These are phyloP conservation scores for Smithornis capensis DNA, from an alignment of 2,113 vertebrate species.

Conservation along the genomic window DNA sequence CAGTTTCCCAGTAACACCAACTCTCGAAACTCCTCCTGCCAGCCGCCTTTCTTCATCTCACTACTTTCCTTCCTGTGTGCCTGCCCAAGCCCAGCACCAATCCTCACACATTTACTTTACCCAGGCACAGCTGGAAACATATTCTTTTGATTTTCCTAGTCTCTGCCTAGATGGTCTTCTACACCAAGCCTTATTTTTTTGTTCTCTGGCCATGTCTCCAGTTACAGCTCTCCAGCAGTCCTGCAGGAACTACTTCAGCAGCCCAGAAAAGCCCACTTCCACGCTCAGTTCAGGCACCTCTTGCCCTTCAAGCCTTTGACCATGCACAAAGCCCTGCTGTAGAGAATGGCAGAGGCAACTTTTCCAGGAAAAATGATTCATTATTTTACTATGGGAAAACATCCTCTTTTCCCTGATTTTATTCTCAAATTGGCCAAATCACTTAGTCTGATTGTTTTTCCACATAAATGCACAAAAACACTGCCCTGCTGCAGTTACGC, in stretches of 20 bases:
- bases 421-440: neutral
- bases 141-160: neutral
- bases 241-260: neutral
- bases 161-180: neutral
- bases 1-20: neutral
- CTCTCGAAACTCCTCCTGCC: neutral
- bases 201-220: neutral
- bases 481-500: neutral
- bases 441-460: neutral
- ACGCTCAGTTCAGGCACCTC: neutral
- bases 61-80: neutral
- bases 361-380: neutral
- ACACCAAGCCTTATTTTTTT: neutral
- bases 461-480: neutral
- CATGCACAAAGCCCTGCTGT: rapidly evolving
- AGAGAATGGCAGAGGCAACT: neutral
- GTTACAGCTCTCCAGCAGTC: neutral
- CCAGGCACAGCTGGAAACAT: neutral
- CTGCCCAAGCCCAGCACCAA: neutral
- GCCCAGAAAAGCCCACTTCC: neutral
- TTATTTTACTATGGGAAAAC: neutral
- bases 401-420: neutral
- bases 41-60: neutral
- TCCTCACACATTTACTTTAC: neutral
- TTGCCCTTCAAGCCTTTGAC: neutral